Evolutionary conservation across 2,888 invertebrate genomes (phyloP), one percentile per base, ranked within the genome.

Genomic region (Hydrotaea diabolus): DNA sequence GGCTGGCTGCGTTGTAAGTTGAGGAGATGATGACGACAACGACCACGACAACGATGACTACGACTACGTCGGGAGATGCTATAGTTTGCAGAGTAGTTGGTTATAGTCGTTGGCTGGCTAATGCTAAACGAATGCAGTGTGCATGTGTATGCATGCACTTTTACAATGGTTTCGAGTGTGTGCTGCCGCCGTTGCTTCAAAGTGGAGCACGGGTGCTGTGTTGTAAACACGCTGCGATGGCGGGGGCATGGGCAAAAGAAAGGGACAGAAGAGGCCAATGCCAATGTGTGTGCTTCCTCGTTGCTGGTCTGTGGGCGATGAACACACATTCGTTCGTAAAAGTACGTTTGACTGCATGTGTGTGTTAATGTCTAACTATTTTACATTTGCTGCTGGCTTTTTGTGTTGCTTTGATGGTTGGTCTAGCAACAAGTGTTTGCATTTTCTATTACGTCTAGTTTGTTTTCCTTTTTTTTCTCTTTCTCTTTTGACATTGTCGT

Each of bases 351-450:
- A 31, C 3, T 74, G 17, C n/a, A n/a, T 59, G 11, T 46, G 26
- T 31, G 31, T 43, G 39, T 78, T 53, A 69, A 31, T 77, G 81
- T 79, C 81, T 79, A 77, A 79, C 84, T 79, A 85, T 76, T 81
- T 80, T 79, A 78, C 76, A 82, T 85, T 82, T 79, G 78, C 78
- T 84, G 57, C 79, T 81, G 75, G 78, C 76, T 72, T 81, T 83
- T n/a, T 81, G 76, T 79, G 81, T 79, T 75, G 64, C 73, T 84
- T 49, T 77, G 74, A 13, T 78, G 72, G 69, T 76, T 79, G 31
- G 75, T 49, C 62, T 57, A 76, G 80, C 86, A 86, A 86, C 86
- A 86, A 86, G 84, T 86, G 83, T 53, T 79, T 74, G 39, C 36
- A 75, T 57, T 79, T 80, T 77, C 74, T 81, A 73, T 72, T 78